Percentiles rank a stretch among this genome's conserved stretches.
Evolutionary conservation across 2,888 invertebrate species (phyloP).

Genomic region (Diabrotica balteata): DNA sequence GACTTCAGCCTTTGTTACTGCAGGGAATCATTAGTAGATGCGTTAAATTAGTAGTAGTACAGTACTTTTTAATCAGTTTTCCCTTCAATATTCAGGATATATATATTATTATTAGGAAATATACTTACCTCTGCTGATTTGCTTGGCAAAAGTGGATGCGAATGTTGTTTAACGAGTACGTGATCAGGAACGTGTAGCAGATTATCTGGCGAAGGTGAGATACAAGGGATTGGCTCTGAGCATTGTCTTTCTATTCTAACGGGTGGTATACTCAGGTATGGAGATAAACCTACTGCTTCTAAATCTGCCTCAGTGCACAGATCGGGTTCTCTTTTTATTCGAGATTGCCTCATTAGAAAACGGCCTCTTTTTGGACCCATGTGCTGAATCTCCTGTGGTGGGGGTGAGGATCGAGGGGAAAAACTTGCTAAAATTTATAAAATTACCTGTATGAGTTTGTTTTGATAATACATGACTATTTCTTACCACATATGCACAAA

Average conservation of each 20-base stretch:
- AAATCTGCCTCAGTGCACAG: conserved; percentile 59
- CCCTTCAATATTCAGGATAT: too few relatives aligned
- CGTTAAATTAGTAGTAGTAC: too few relatives aligned
- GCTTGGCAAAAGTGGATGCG: conserved; percentile 70
- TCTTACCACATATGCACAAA: too few relatives aligned
- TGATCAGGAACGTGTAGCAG: conserved; percentile 67
- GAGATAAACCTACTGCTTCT: conserved; percentile 52
- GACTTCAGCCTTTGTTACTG: too few relatives aligned
- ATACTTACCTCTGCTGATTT: conserved; percentile 58
- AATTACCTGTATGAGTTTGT: neutral
- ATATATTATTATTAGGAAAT: neutral
- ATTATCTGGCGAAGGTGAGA: conserved; percentile 62
- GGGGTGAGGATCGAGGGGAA: conserved; percentile 14
- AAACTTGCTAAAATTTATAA: conserved; percentile 14
- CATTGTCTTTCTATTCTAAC: conserved; percentile 66
- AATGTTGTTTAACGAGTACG: conserved; percentile 71
- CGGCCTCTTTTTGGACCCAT: conserved; percentile 70
- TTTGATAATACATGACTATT: too few relatives aligned
- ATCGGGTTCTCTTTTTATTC: conserved; percentile 72
- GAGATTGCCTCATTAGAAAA: conserved; percentile 70
- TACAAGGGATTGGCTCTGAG: conserved; percentile 67
- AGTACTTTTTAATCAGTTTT: too few relatives aligned
- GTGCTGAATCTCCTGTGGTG: conserved; percentile 45
- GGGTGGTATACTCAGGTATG: conserved; percentile 61
- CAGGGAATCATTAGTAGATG: too few relatives aligned